phyloP scores from a whole-genome alignment of 1,140 invertebrate genomes.

The Oncopodura yosiiana region DNA sequence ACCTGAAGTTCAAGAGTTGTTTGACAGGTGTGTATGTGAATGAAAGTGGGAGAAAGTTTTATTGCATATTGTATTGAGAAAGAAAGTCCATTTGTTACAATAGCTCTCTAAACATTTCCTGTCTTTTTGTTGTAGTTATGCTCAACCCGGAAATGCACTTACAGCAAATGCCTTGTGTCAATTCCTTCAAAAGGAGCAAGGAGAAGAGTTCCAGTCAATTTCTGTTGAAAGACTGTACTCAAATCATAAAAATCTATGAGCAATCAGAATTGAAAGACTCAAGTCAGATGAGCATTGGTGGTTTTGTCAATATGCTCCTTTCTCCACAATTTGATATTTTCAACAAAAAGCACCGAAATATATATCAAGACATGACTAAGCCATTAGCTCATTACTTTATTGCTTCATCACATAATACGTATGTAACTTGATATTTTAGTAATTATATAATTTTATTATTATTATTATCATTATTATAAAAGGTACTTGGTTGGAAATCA shows the following conservation, averaged over 20 bases:
- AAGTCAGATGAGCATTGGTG: conserved; percentile 36
- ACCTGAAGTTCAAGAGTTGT: conserved; percentile 47
- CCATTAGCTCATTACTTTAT: conserved; percentile 57
- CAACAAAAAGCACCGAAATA: conserved; percentile 37
- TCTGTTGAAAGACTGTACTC: conserved; percentile 36
- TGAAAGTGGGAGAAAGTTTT: not conserved
- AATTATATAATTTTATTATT: not conserved
- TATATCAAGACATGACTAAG: conserved; percentile 53
- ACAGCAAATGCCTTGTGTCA: conserved; percentile 29
- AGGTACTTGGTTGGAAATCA: conserved; percentile 50
- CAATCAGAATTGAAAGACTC: conserved; percentile 36
- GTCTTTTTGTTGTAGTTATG: conserved; percentile 25
- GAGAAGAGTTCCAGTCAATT: conserved; percentile 34
- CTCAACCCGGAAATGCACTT: conserved; percentile 18
- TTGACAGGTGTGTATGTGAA: conserved; percentile 42
- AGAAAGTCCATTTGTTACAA: not conserved
- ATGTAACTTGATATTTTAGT: conserved; percentile 26
- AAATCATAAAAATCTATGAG: conserved; percentile 41
- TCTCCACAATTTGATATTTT: conserved; percentile 42
- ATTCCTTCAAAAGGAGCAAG: conserved; percentile 37
- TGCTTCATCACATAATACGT: conserved; percentile 57
- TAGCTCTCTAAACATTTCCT: not conserved
- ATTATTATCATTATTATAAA: conserved; percentile 11
- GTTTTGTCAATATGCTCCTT: conserved; percentile 41
- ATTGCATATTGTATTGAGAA: not conserved